These are phyloP conservation scores for Chironomus tentans DNA, from an alignment of 2,888 invertebrate genomes.

Conservation along the genomic window DNA sequence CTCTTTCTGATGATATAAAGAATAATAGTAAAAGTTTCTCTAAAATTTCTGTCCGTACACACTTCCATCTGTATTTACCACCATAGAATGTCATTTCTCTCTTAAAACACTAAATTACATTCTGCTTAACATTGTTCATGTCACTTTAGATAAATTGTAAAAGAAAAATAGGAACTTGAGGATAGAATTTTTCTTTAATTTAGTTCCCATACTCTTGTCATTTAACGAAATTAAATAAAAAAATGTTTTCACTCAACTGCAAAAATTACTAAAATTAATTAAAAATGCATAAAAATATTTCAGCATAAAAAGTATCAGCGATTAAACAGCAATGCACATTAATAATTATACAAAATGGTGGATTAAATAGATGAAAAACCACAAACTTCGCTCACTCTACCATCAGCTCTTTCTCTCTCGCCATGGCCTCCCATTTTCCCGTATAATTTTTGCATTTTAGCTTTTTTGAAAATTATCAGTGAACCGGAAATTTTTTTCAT, in stretches of 20 bases:
- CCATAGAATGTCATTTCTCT: constrained; percentile 8
- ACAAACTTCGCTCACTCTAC: background rate
- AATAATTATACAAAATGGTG: constrained; percentile 25
- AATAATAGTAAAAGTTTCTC: background rate
- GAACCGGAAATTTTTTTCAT: background rate
- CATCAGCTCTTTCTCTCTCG: background rate
- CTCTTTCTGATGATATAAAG: background rate
- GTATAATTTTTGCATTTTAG: background rate
- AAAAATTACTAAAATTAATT: background rate
- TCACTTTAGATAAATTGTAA: constrained; percentile 9
- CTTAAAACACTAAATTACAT: constrained; percentile 22
- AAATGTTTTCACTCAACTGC: background rate
- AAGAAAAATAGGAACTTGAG: background rate
- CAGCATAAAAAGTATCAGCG: background rate
- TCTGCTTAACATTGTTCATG: constrained; percentile 24
- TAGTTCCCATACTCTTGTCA: background rate
- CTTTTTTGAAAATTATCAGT: constrained; percentile 3
- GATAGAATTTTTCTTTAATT: background rate
- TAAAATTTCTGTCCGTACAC: too few relatives aligned
- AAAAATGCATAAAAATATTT: constrained; percentile 9
- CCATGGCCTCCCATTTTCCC: background rate
- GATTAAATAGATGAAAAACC: constrained; percentile 23
- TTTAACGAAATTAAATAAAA: background rate
- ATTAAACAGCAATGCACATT: constrained; percentile 11
- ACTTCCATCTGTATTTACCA: background rate